Conservation (phyloP, 1,140 invertebrate species). For the Monochamus saltuarius region DNA sequence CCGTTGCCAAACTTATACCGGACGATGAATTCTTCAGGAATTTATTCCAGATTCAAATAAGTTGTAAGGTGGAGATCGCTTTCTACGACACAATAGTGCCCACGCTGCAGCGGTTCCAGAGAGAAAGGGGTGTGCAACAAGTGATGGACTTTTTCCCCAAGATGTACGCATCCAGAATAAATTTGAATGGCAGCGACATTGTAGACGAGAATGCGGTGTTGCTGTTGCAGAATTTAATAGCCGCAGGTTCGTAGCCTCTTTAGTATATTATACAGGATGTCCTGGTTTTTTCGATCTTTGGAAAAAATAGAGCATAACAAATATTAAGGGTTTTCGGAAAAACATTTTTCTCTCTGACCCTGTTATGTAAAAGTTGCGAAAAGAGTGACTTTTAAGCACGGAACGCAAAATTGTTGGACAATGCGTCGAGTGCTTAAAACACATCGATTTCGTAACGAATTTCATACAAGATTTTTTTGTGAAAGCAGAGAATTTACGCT, state of each 20-base stretch:
- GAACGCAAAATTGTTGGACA: too few species aligned
- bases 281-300: too few species aligned
- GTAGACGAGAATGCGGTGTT: conserved; percentile 58
- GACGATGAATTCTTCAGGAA: conserved; percentile 54
- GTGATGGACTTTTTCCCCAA: conserved; percentile 52
- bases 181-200: conserved; percentile 41
- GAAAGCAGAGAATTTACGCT: too few species aligned
- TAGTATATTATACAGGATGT: too few species aligned
- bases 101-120: conserved; percentile 53
- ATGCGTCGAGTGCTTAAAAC: too few species aligned
- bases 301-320: too few species aligned
- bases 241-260: conserved; percentile 30
- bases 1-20: conserved; percentile 58
- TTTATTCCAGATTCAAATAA: conserved; percentile 57
- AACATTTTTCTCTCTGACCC: too few species aligned
- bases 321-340: too few species aligned
- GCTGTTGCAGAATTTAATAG: conserved; percentile 58
- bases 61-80: conserved; percentile 58
- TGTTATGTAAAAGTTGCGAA: too few species aligned
- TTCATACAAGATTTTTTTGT: too few species aligned
- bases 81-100: conserved; percentile 56
- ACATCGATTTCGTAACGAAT: too few species aligned
- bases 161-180: conserved; percentile 55
- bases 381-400: too few species aligned
- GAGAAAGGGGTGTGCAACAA: conserved; percentile 48